Evolutionary conservation across 1,140 invertebrate species (phyloP).

Genomic region (Ooceraea biroi): DNA sequence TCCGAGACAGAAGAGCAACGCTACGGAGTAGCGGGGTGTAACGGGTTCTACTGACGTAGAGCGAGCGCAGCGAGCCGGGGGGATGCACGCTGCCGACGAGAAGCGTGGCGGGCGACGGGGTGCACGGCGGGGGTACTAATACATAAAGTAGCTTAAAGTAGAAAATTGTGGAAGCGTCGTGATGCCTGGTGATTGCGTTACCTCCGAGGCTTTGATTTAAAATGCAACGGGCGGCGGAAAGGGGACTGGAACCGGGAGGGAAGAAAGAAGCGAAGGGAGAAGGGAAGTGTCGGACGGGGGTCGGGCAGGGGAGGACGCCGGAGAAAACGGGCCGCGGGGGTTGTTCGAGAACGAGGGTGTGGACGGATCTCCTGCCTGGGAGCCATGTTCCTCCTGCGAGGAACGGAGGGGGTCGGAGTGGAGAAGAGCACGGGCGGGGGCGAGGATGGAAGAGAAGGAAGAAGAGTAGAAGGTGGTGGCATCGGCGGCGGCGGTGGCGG

Average conservation of each 20-base stretch:
- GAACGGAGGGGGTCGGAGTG: slow-evolving; percentile 68
- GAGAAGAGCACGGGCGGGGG: slow-evolving; percentile 55
- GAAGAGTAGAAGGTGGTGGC: slow-evolving; percentile 67
- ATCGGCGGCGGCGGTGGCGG: slow-evolving; percentile 30
- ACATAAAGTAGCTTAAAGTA: slow-evolving; percentile 87
- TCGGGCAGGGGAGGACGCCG: slow-evolving; percentile 64
- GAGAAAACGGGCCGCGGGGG: slow-evolving; percentile 68
- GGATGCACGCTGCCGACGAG: slow-evolving; percentile 53
- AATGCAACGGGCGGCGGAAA: slow-evolving; percentile 82
- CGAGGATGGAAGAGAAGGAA: slow-evolving; percentile 62
- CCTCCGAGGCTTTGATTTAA: slow-evolving; percentile 87
- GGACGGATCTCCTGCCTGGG: slow-evolving; percentile 75
- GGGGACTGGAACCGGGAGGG: slow-evolving; percentile 66
- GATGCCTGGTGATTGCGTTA: slow-evolving; percentile 87
- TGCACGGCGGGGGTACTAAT: slow-evolving; percentile 81
- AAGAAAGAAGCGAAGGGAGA: slow-evolving; percentile 21
- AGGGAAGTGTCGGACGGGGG: slow-evolving; percentile 61
- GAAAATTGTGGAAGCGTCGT: slow-evolving; percentile 87
- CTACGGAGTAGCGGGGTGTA: slow-evolving; percentile 39
- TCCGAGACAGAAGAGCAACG: slow-evolving; percentile 61
- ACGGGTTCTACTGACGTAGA: slow-evolving; percentile 43
- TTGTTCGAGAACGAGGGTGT: slow-evolving; percentile 67
- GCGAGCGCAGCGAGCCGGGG: background rate
- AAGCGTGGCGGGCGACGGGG: slow-evolving; percentile 8
- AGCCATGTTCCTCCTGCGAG: slow-evolving; percentile 77